Conservation (phyloP, 1,140 invertebrate species). For the Drosophila varians region DNA sequence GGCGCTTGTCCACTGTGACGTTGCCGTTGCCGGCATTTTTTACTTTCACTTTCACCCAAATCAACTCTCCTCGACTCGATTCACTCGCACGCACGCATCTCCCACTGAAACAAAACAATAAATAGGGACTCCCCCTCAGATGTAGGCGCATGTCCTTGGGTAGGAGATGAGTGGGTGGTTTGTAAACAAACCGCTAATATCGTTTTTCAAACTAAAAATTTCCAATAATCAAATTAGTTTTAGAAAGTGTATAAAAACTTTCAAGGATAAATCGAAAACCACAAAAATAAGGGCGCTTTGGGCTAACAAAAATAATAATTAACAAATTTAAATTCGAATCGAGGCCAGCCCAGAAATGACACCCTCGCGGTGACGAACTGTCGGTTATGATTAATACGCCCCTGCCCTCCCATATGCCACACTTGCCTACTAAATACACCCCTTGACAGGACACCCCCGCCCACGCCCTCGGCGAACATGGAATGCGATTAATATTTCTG, state of each 20-base stretch:
- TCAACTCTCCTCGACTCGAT: conserved; percentile 5
- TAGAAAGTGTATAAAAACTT: too few relatives aligned
- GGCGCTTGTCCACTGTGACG: conserved; percentile 50
- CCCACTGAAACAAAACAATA: conserved; percentile 1
- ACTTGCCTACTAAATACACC: conserved; percentile 23
- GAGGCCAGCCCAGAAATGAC: conserved; percentile 12
- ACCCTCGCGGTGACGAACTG: conserved; percentile 31
- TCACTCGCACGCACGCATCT: conserved; percentile 51
- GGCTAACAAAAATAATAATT: conserved; percentile 48
- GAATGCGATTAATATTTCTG: conserved; percentile 71
- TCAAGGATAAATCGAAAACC: neutral
- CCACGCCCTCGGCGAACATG: conserved; percentile 5
- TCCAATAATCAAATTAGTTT: neutral
- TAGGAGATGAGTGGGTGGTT: conserved; percentile 41
- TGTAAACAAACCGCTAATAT: conserved; percentile 59
- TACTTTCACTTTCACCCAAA: conserved; percentile 53
- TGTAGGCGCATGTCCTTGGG: conserved; percentile 68
- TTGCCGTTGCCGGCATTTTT: conserved; percentile 72
- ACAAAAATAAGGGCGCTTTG: neutral
- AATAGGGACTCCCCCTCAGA: conserved; percentile 2
- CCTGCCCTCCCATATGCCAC: conserved; percentile 57
- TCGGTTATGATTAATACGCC: conserved; percentile 64
- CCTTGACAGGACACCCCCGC: conserved; percentile 49
- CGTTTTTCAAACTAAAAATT: neutral
- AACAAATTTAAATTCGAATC: conserved; percentile 59